Percentiles rank a stretch among this genome's conserved stretches.
phyloP scores from a whole-genome alignment of 2,113 vertebrate species.

The Grantiella picta region DNA sequence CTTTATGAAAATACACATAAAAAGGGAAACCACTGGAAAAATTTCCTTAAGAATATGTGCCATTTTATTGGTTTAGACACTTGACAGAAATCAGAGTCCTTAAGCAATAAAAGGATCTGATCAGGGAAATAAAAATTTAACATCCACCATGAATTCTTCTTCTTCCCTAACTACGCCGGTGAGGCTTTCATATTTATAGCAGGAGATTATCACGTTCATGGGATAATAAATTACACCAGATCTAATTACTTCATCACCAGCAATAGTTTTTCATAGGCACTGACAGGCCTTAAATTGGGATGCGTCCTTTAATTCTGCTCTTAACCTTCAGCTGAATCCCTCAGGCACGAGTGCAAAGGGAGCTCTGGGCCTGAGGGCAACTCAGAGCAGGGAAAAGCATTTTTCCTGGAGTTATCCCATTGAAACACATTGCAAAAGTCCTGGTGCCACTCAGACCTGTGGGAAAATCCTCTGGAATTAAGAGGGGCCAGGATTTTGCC shows the following conservation, averaged over 20 bases:
- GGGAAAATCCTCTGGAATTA: not conserved
- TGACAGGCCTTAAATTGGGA: conserved; percentile 64
- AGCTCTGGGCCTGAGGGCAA: not conserved
- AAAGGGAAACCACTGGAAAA: conserved; percentile 19
- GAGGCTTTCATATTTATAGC: conserved; percentile 64
- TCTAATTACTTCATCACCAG: conserved; percentile 67
- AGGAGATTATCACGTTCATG: conserved; percentile 57
- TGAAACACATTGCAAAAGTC: not conserved
- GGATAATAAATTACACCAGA: conserved; percentile 61
- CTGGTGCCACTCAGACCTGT: not conserved
- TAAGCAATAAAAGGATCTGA: conserved; percentile 45
- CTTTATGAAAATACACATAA: conserved; percentile 10
- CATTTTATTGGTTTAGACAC: conserved; percentile 51
- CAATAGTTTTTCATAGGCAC: conserved; percentile 51
- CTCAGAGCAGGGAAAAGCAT: not conserved
- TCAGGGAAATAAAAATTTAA: conserved; percentile 56
- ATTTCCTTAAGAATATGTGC: conserved; percentile 49
- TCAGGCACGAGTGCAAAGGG: not conserved
- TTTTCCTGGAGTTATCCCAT: not conserved
- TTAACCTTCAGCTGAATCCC: conserved; percentile 55
- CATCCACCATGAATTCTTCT: conserved; percentile 49
- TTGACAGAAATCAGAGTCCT: conserved; percentile 37
- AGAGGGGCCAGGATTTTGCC: not conserved
- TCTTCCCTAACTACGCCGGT: conserved; percentile 17
- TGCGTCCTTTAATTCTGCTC: conserved; percentile 47